phyloP scores from a whole-genome alignment of 2,888 invertebrate species.

The Brenthis daphne region DNA sequence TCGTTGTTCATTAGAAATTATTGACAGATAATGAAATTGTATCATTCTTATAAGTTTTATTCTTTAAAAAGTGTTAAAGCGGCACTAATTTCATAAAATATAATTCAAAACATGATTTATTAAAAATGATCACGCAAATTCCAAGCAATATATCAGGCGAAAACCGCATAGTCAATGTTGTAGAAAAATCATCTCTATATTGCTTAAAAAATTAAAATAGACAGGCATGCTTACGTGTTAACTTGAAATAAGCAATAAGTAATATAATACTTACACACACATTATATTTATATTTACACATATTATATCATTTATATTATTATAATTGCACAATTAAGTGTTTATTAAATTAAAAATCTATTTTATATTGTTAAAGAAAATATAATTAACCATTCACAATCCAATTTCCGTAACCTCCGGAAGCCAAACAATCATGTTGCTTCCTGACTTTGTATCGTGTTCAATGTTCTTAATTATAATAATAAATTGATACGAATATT shows the following conservation, averaged over 20 bases:
- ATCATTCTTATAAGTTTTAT: too few species aligned
- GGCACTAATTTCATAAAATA: too few species aligned
- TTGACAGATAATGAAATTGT: too few species aligned
- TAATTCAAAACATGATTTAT: not conserved
- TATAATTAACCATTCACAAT: not conserved
- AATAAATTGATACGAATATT: not conserved
- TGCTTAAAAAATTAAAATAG: constrained; percentile 1
- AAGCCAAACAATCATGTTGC: not conserved
- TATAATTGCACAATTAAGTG: too few species aligned
- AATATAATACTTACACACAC: too few species aligned
- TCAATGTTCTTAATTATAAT: not conserved
- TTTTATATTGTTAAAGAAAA: not conserved
- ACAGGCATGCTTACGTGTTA: not conserved
- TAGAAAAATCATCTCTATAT: not conserved
- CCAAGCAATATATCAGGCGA: not conserved
- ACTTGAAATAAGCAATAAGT: too few species aligned
- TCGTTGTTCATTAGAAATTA: too few species aligned
- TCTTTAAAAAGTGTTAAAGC: too few species aligned
- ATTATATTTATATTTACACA: too few species aligned
- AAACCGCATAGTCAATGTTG: not conserved
- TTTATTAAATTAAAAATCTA: not conserved
- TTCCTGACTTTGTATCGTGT: not conserved
- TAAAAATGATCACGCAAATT: not conserved
- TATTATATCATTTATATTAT: too few species aligned
- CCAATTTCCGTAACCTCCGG: constrained; percentile 5